phyloP scores from a whole-genome alignment of 1,140 invertebrate species.

The Ceratosolen solmsi region DNA sequence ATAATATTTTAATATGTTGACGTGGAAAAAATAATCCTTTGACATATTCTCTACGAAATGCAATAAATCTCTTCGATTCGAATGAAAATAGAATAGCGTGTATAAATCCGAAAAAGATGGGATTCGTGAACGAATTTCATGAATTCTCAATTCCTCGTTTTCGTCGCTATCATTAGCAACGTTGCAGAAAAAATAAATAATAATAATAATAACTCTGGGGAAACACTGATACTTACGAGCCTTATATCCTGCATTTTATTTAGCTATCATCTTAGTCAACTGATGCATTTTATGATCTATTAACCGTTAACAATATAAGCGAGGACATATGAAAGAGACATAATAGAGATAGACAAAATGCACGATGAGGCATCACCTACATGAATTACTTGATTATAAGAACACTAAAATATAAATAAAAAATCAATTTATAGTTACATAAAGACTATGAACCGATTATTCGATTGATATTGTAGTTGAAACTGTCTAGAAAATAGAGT shows the following conservation, averaged over 20 bases:
- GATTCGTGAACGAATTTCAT: background rate
- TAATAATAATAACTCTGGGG: background rate
- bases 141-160: background rate
- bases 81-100: background rate
- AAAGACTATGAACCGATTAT: background rate
- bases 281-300: background rate
- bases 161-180: background rate
- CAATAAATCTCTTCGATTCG: background rate
- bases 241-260: background rate
- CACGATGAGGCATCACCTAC: background rate
- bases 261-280: background rate
- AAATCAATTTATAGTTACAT: background rate
- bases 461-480: no score
- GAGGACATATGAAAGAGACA: background rate
- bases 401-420: background rate
- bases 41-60: background rate
- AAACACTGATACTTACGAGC: background rate
- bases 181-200: no score
- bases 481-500: background rate
- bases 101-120: background rate
- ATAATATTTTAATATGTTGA: slow-evolving; percentile 1
- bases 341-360: background rate
- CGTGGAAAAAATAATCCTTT: background rate
- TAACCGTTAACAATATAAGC: background rate
- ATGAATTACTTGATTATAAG: background rate